phyloP scores from a whole-genome alignment of 1,140 invertebrate genomes.

The Lepidotrigona ventralis region DNA sequence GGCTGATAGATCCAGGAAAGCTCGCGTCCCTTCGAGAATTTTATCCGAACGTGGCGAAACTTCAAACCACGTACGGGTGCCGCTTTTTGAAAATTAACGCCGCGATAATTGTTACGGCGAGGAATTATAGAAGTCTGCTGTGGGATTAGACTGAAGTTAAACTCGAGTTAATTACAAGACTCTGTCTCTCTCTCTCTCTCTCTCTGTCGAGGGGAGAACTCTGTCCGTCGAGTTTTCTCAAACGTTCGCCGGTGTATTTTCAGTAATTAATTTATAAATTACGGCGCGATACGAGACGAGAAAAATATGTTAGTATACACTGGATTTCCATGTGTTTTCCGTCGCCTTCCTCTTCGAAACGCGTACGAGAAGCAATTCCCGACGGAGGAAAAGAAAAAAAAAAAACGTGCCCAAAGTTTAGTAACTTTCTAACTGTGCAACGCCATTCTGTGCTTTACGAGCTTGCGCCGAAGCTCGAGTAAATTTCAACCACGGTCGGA shows the following conservation, averaged over 20 bases:
- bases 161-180: not conserved
- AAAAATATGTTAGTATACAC: not conserved
- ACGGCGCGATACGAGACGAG: not conserved
- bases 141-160: not conserved
- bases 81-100: not conserved
- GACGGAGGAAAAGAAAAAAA: too few species aligned
- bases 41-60: not conserved
- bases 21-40: not conserved
- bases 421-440: not conserved
- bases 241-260: not conserved
- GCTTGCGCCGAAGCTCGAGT: too few species aligned
- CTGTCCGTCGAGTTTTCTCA: not conserved
- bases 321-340: too few species aligned
- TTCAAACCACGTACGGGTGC: not conserved
- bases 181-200: too few species aligned
- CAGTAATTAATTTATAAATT: not conserved
- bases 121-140: not conserved
- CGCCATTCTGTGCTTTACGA: not conserved
- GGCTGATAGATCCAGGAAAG: too few species aligned
- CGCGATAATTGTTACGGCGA: not conserved
- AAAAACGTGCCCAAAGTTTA: not conserved
- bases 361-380: not conserved
- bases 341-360: not conserved
- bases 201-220: not conserved
- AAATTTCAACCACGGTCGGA: not conserved